Evolutionary conservation across 92 coral and sea anemone species (phyloP).

Genomic region (Ricordea florida): DNA sequence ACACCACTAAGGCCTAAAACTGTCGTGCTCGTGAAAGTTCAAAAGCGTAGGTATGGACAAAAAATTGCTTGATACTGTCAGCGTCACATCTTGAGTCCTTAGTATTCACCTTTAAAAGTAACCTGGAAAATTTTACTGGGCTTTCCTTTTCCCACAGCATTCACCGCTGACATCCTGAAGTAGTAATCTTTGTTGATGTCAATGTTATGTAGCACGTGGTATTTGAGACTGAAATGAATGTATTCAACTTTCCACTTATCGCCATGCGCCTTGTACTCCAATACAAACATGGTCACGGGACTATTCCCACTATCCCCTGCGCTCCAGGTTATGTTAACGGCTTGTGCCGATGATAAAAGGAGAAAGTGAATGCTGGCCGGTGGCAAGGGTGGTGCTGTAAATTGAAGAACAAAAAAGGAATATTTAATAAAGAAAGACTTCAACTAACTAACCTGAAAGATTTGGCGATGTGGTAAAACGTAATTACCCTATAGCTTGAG

Average conservation of each 20-base stretch:
- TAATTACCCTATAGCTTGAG: too few relatives aligned
- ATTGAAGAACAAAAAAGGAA: background rate
- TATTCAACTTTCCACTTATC: conserved; percentile 64
- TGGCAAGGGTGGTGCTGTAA: conserved; percentile 80
- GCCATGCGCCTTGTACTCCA: conserved; percentile 67
- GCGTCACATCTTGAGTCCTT: too few relatives aligned
- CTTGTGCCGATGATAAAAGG: conserved; percentile 36
- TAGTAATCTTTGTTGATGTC: conserved; percentile 55
- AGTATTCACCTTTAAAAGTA: conserved; percentile 7
- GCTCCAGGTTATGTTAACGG: conserved; percentile 88
- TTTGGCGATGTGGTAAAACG: too few relatives aligned
- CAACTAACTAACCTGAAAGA: too few relatives aligned
- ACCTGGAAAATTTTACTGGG: conserved; percentile 53
- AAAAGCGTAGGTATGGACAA: too few relatives aligned
- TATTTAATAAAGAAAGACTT: background rate
- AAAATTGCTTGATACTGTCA: too few relatives aligned
- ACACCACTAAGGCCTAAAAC: too few relatives aligned
- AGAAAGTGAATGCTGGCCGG: conserved; percentile 63
- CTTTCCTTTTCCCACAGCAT: conserved; percentile 80
- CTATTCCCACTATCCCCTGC: conserved; percentile 79
- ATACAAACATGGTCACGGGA: conserved; percentile 63
- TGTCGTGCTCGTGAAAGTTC: too few relatives aligned
- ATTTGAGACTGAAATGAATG: conserved; percentile 32
- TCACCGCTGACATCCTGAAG: conserved; percentile 81
- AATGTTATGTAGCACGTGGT: conserved; percentile 64